Evolutionary conservation across 2,797 vertebrate species (phyloP).

Genomic region (Spinibarbus caldwelli): DNA sequence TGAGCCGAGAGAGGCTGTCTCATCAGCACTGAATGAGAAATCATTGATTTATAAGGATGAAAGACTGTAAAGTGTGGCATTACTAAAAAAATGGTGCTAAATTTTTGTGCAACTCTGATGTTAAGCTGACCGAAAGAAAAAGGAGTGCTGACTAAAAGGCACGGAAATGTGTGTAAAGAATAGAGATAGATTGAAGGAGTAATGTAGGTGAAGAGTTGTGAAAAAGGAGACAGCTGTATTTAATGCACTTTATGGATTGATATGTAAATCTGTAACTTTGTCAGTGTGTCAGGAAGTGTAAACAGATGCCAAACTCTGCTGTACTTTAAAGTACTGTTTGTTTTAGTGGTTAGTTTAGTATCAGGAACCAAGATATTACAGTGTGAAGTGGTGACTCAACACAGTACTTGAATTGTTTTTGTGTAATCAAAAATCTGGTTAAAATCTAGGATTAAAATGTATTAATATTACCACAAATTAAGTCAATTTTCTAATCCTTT

Average conservation of each 20-base stretch:
- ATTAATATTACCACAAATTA: background rate
- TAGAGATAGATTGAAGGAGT: background rate
- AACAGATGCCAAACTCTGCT: background rate
- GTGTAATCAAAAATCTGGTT: background rate
- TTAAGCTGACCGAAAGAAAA: background rate
- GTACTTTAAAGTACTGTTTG: background rate
- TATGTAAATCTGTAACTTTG: background rate
- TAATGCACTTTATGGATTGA: background rate
- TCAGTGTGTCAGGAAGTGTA: background rate
- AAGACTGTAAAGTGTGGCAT: background rate
- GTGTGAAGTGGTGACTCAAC: too few species aligned
- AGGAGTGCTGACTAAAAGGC: background rate
- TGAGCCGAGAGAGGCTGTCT: background rate
- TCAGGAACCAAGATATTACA: background rate
- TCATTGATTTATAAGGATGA: conserved; percentile 18
- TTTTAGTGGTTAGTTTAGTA: background rate
- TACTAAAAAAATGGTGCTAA: conserved; percentile 10
- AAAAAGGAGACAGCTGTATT: background rate
- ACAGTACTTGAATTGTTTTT: background rate
- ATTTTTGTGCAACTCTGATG: background rate
- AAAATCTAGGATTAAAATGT: background rate
- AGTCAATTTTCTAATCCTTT: background rate
- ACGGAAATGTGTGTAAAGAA: background rate
- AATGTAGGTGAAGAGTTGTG: background rate
- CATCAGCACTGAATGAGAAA: conserved; percentile 20